Percentiles rank a stretch among this genome's conserved stretches.
These are phyloP conservation scores for Zaprionus ornatus DNA, from an alignment of 1,140 invertebrate species.

Conservation along the genomic window DNA sequence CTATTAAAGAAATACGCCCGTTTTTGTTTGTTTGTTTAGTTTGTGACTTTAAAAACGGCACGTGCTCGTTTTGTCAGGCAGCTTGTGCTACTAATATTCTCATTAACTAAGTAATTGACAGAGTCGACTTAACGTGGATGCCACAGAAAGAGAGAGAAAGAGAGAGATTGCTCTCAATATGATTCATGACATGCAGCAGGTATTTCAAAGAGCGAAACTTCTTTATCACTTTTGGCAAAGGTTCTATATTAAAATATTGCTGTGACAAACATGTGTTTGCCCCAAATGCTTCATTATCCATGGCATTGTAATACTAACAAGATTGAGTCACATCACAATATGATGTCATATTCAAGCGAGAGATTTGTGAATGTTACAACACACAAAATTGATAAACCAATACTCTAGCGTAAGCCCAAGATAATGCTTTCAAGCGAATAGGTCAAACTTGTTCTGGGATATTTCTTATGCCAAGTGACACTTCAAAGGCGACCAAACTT, in stretches of 20 bases:
- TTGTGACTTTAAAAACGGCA: conserved; percentile 46
- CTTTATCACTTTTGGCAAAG: not conserved
- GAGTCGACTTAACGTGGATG: not conserved
- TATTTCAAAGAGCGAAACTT: not conserved
- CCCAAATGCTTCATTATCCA: not conserved
- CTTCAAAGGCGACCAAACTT: not conserved
- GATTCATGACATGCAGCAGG: not conserved
- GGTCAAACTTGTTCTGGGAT: not conserved
- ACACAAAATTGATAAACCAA: not conserved
- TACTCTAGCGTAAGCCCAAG: not conserved
- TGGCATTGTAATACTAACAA: not conserved
- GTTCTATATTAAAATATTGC: not conserved
- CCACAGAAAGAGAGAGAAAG: not conserved
- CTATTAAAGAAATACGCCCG: conserved; percentile 57
- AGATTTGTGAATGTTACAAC: not conserved
- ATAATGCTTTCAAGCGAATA: not conserved
- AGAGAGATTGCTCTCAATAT: not conserved
- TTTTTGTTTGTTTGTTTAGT: conserved; percentile 49
- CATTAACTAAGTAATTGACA: conserved; percentile 40
- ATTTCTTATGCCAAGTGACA: not conserved
- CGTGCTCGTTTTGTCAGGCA: conserved; percentile 43
- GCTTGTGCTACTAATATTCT: conserved; percentile 61
- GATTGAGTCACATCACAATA: not conserved
- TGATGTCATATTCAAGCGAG: not conserved
- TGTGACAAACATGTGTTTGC: not conserved